These are phyloP conservation scores for Sebastes kiyomatsui DNA, from an alignment of 2,797 vertebrate genomes.

Conservation along the genomic window DNA sequence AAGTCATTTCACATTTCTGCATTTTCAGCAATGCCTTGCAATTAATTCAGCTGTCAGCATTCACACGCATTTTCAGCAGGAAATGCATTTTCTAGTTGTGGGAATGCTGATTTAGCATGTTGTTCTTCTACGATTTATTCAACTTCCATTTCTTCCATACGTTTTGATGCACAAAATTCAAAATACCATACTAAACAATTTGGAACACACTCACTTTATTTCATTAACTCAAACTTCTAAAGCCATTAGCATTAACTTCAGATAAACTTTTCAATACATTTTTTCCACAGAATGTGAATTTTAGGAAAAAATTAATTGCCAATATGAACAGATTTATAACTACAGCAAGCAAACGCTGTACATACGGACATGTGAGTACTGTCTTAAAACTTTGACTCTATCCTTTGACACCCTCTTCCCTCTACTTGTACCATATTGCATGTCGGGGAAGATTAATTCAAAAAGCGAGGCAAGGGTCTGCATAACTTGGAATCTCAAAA, in stretches of 20 bases:
- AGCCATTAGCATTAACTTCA: not conserved
- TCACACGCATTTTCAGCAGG: no score
- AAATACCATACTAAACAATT: no score
- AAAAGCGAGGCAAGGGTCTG: not conserved
- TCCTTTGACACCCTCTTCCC: not conserved
- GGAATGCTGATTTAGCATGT: no score
- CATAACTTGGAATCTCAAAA: conserved; percentile 28
- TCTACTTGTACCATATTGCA: not conserved
- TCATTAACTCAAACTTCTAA: not conserved
- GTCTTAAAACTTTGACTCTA: not conserved
- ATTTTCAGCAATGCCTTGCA: no score
- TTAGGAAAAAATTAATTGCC: not conserved
- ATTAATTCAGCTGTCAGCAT: no score
- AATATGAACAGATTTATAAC: not conserved
- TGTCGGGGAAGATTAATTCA: not conserved
- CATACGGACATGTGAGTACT: not conserved
- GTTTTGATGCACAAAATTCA: not conserved
- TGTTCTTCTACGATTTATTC: no score
- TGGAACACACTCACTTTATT: not conserved
- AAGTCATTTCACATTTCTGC: no score
- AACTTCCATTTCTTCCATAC: no score
- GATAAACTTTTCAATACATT: not conserved
- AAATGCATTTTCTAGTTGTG: no score
- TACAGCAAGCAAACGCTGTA: not conserved
- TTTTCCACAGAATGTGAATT: not conserved